Base-by-base conservation (phyloP, 2,113 vertebrate genomes). In the Hemichromis elongatus region DNA sequence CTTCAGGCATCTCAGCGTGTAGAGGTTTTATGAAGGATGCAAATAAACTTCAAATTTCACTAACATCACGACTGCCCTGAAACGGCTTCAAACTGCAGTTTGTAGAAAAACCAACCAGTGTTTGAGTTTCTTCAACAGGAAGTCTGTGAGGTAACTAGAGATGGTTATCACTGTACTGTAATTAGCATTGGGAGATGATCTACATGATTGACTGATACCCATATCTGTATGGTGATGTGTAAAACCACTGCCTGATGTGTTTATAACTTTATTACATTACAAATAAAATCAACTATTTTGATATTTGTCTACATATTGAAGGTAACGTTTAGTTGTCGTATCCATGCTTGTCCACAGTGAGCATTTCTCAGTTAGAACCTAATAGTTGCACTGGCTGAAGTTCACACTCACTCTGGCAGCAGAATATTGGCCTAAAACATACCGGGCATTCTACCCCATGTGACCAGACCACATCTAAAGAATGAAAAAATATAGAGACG, bases 281-380 rank as follows among this genome's bases (percentile, higher is more conserved):
- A 88, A 97, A 96, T 96, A 96, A 97, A 96, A 94, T 89, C 47
- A 73, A 93, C 92, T 96, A 96, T 97, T 97, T 97, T 97, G 92
- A 95, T 95, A 95, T 93, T 84, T 90, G 93, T 86, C 57, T 83
- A 89, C 57, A 83, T 9, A 73, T 24, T 61, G 50, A 84, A 61
- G 19, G 57, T 55, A 78, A 89, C 21, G 1, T 6, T 16, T 8
- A 5, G 37, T 68, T 42, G 52, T 59, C 6, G 26, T 28, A 5
- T 63, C 63, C 52, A 59, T 1, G 40, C 19, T 18, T 3, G 73
- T 33, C 19, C 73, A 53, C 73, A 21, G 73, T 21, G 47, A 33
- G 40, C 30, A n/a, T 19, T 35, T 40, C 14, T 68, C 14, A 42
- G 37, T 13, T 68, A 21, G 37, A 70, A 13, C 3, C 7, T 16